Conservation (phyloP, 2,888 invertebrate genomes). For the Polyploca ridens region DNA sequence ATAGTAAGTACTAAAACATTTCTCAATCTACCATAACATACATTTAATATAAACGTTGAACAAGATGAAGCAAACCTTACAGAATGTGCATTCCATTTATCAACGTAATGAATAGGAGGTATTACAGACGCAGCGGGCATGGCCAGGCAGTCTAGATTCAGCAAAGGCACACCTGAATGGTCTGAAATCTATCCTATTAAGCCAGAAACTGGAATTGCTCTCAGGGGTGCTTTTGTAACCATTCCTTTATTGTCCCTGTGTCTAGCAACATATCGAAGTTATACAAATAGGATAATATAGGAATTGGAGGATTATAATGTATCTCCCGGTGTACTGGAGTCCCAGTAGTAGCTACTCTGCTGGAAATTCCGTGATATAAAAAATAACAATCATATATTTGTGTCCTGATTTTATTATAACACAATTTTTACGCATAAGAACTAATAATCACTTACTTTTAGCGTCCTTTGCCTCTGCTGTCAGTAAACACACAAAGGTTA, state of each 20-base stretch:
- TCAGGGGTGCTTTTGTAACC: conserved; percentile 50
- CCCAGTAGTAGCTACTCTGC: too few species aligned
- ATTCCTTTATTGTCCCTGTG: conserved; percentile 25
- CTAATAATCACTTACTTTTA: conserved; percentile 19
- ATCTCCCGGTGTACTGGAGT: too few species aligned
- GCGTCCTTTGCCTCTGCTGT: too few species aligned
- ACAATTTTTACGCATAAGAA: background rate
- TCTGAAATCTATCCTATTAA: conserved; percentile 55
- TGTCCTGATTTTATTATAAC: too few species aligned
- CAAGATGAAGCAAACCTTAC: background rate
- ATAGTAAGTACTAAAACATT: background rate
- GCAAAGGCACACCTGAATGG: conserved; percentile 50
- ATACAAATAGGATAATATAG: background rate
- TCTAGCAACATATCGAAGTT: background rate
- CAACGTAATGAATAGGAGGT: conserved; percentile 4
- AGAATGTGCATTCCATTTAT: conserved; percentile 6
- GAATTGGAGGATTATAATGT: too few species aligned
- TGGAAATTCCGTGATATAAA: too few species aligned
- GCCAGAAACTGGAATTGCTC: conserved; percentile 40
- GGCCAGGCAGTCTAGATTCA: background rate
- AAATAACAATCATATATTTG: too few species aligned
- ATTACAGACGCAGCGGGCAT: background rate
- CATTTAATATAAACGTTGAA: background rate
- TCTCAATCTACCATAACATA: background rate
- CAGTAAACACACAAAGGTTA: conserved; percentile 20